phyloP scores from a whole-genome alignment of 2,888 invertebrate species.

The Papilio gigon region DNA sequence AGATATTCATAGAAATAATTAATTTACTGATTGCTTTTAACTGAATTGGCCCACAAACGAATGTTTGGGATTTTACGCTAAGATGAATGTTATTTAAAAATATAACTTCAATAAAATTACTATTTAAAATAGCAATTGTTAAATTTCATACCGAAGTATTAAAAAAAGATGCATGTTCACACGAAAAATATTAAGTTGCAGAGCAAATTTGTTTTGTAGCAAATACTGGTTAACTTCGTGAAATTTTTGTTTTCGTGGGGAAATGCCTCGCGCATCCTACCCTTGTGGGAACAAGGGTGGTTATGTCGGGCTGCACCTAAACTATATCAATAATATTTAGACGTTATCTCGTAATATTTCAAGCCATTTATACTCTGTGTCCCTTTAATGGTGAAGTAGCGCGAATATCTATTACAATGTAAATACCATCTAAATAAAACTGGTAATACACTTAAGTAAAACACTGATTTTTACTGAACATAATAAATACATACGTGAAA shows the following conservation, averaged over 20 bases:
- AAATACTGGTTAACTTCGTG: not conserved
- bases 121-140: too few relatives aligned
- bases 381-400: not conserved
- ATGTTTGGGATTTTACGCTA: too few relatives aligned
- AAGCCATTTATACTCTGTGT: not conserved
- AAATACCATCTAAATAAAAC: not conserved
- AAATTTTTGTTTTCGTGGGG: too few relatives aligned
- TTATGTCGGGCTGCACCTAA: too few relatives aligned
- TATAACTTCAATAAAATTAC: too few relatives aligned
- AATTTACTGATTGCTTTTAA: not conserved
- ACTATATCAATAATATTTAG: constrained; percentile 15
- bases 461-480: not conserved
- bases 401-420: not conserved
- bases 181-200: not conserved
- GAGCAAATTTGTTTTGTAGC: not conserved
- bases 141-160: not conserved
- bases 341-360: not conserved
- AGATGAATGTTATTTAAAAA: too few relatives aligned
- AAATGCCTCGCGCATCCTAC: too few relatives aligned
- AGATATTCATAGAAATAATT: not conserved
- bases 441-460: not conserved
- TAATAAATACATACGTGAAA: not conserved
- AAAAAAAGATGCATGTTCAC: not conserved
- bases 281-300: too few relatives aligned
- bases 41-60: not conserved